These are phyloP conservation scores for Tiaroga cobitis DNA, from an alignment of 2,797 vertebrate genomes.

Conservation along the genomic window DNA sequence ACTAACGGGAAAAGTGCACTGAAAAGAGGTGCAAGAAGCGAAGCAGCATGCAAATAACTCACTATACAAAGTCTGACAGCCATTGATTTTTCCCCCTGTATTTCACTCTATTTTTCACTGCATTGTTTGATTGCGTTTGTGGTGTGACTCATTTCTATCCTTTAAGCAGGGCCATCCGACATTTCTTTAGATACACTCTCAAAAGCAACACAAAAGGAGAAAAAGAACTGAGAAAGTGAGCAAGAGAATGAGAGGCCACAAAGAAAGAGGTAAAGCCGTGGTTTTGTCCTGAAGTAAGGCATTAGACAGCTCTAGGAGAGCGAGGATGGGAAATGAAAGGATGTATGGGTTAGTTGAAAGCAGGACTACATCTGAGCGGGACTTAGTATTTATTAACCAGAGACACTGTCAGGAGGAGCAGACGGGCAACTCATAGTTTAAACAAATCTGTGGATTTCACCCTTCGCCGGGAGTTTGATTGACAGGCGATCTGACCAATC, in stretches of 20 bases:
- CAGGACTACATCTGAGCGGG: not conserved
- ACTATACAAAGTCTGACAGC: constrained; percentile 47
- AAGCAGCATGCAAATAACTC: constrained; percentile 49
- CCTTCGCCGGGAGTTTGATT: not conserved
- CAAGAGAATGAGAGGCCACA: constrained; percentile 36
- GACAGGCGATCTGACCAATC: not conserved
- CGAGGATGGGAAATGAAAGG: constrained; percentile 28
- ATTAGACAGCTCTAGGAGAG: constrained; percentile 42
- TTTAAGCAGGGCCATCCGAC: constrained; percentile 47
- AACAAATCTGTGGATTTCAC: not conserved
- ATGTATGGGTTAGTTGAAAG: constrained; percentile 21
- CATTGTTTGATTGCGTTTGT: constrained; percentile 56
- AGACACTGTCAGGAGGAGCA: not conserved
- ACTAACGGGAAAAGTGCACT: constrained; percentile 23
- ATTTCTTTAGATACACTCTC: constrained; percentile 53
- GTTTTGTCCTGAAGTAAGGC: constrained; percentile 48
- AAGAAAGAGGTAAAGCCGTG: constrained; percentile 33
- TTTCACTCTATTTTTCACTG: constrained; percentile 48
- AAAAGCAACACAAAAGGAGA: constrained; percentile 55
- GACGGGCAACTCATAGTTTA: not conserved
- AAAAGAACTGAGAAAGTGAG: constrained; percentile 34
- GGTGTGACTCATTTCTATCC: constrained; percentile 51
- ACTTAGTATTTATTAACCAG: constrained; percentile 3
- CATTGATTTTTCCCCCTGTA: constrained; percentile 48
- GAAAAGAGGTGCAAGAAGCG: constrained; percentile 22